Base-by-base conservation (phyloP, 1,140 invertebrate genomes). In the Branchinecta lynchi region DNA sequence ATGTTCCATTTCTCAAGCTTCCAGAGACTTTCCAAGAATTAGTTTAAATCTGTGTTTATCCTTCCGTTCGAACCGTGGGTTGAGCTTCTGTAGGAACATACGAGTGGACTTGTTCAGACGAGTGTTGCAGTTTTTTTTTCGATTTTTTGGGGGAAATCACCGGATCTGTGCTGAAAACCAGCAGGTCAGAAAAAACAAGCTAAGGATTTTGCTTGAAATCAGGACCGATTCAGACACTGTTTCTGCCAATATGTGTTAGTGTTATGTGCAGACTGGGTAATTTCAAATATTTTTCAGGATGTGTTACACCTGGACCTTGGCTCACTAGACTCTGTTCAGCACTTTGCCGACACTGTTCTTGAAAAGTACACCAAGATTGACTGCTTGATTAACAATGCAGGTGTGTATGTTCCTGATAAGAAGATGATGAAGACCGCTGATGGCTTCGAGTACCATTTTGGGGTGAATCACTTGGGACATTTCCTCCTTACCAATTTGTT, bases 401-500 rank as follows among this genome's bases (percentile, higher is more conserved):
- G 87, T 9, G 81, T 87, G 1, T 82, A 81, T 68, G 79, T 82
- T 65, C 82, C 84, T 12, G 76, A 83, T 3, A 79, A 76, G 67
- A 73, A 79, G 67, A 75, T 80, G n/a, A 73, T 77, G 0, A 77
- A 78, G 66, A 93, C 89, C 0, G 79, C 83, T 74, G 90, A 94
- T 79, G 89, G 89, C 0, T 89, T 89, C 79, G 92, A 95, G 79
- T 85, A 86, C 66, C 87, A 90, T 77, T 85, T 90, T 77, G 88
- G 86, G 12, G 85, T 88, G 0, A 90, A 90, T 79, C 86, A 91
- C 75, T 80, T 91, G 51, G 88, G 87, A 15, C 91, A 92, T 75
- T 93, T 92, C 76, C 79, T 92, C n/a, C 78, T 95, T 3, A 93
- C 89, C 2, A 84, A 88, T 77, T 80, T 91, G 17, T 79, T 95